These are phyloP conservation scores for Eonycteris spelaea DNA, from an alignment of 2,113 vertebrate species.

Conservation along the genomic window DNA sequence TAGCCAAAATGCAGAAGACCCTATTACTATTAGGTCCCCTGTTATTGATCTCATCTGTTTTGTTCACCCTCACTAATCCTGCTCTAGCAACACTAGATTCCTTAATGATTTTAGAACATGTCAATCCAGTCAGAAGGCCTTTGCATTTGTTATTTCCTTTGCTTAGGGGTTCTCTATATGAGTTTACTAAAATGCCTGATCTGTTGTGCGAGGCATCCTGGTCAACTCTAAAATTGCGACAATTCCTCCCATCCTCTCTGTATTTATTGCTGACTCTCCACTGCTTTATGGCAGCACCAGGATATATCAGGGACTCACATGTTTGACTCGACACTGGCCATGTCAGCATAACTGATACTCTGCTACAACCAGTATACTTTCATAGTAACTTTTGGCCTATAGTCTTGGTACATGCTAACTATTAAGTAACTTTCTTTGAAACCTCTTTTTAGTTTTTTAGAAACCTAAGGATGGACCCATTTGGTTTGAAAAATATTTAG, in stretches of 20 bases:
- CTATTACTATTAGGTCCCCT: background rate
- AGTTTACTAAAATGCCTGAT: background rate
- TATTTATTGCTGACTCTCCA: background rate
- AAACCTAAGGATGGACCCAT: background rate
- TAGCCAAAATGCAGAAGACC: background rate
- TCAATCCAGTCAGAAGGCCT: background rate
- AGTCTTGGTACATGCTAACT: background rate
- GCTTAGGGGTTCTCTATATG: background rate
- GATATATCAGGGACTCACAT: background rate
- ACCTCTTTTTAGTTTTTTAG: background rate
- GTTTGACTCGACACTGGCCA: background rate
- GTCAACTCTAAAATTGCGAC: background rate
- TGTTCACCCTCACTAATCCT: background rate
- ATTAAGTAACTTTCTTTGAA: background rate
- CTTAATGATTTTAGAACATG: background rate
- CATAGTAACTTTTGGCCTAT: background rate
- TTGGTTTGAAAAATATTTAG: background rate
- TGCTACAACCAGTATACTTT: background rate
- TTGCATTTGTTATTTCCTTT: background rate
- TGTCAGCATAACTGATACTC: background rate
- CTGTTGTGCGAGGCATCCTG: background rate
- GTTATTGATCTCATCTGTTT: background rate
- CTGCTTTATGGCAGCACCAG: background rate
- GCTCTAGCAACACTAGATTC: background rate
- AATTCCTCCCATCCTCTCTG: background rate